A percentile compares a stretch with the other conserved stretches of the same genome.
Evolutionary conservation across 2,888 invertebrate genomes (phyloP).

Genomic region (Anthoptus insignis): DNA sequence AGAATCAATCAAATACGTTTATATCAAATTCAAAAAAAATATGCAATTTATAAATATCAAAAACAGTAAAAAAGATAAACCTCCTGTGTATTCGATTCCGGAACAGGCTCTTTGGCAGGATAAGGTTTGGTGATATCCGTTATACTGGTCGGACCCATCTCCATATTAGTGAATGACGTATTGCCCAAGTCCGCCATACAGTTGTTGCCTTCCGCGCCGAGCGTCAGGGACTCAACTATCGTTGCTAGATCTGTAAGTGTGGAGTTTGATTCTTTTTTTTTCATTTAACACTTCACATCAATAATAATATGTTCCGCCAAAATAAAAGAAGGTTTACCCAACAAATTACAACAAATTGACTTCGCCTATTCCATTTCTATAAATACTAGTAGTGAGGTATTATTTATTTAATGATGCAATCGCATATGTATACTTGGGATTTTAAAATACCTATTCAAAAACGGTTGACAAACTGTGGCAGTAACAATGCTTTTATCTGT

Average conservation of each 20-base stretch:
- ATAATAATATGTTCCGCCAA: not conserved
- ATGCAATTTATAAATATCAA: too few relatives aligned
- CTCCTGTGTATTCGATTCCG: conserved; percentile 73
- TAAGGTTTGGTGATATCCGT: conserved; percentile 85
- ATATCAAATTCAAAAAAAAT: not conserved
- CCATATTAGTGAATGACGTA: conserved; percentile 83
- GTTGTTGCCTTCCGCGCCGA: conserved; percentile 88
- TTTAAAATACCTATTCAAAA: too few relatives aligned
- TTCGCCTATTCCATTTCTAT: too few relatives aligned
- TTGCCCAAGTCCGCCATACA: conserved; percentile 82
- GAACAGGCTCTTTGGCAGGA: conserved; percentile 81
- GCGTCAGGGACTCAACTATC: conserved; percentile 93
- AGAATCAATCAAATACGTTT: not conserved
- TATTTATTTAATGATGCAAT: too few relatives aligned
- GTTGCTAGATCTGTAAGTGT: conserved; percentile 91
- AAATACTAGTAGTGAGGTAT: too few relatives aligned
- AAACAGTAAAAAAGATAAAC: too few relatives aligned
- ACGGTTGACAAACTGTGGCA: too few relatives aligned
- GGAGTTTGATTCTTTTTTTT: conserved; percentile 3
- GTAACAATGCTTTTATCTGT: too few relatives aligned
- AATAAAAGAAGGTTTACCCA: too few relatives aligned
- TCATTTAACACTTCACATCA: not conserved
- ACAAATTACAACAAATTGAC: too few relatives aligned
- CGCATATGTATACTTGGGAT: too few relatives aligned
- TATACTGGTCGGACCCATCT: conserved; percentile 84